Percentiles rank a stretch among this genome's conserved stretches.
Conservation (phyloP, 2,888 invertebrate genomes). For the Lagria hirta region DNA sequence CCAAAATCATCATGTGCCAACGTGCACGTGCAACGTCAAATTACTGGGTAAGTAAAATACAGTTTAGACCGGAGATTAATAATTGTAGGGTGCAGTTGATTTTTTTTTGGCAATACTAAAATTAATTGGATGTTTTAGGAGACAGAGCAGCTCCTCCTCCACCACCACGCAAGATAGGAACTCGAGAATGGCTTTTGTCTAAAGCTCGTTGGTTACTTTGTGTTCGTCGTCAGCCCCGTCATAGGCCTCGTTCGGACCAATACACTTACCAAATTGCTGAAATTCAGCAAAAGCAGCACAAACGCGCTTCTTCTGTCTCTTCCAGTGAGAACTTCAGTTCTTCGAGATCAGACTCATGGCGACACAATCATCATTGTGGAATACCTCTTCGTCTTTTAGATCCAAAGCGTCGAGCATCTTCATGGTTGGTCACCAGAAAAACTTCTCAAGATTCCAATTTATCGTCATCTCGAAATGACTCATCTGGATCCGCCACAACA, state of each 20-base stretch:
- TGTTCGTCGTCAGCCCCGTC: slow-evolving; percentile 46
- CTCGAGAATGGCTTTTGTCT: slow-evolving; percentile 52
- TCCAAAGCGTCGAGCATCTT: slow-evolving; percentile 78
- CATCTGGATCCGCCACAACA: slow-evolving; percentile 84
- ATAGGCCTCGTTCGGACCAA: slow-evolving; percentile 62
- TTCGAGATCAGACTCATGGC: slow-evolving; percentile 84
- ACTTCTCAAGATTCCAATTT: slow-evolving; percentile 91
- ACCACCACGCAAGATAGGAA: slow-evolving; percentile 46
- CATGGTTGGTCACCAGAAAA: slow-evolving; percentile 89
- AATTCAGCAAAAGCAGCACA: slow-evolving; percentile 73
- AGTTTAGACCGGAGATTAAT: background rate
- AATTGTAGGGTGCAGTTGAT: no score
- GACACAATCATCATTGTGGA: slow-evolving; percentile 72
- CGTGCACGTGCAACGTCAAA: slow-evolving; percentile 63
- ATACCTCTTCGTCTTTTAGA: slow-evolving; percentile 74
- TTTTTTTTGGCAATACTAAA: no score
- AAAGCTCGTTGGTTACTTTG: slow-evolving; percentile 58
- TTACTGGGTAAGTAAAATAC: slow-evolving; percentile 54
- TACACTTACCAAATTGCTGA: slow-evolving; percentile 77
- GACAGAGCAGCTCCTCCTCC: slow-evolving; percentile 34
- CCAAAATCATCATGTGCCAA: slow-evolving; percentile 59
- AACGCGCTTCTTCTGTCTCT: slow-evolving; percentile 79
- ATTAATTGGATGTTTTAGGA: no score
- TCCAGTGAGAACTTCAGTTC: slow-evolving; percentile 90
- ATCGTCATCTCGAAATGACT: slow-evolving; percentile 88